phyloP scores from a whole-genome alignment of 2,113 vertebrate species.

The Enhydra lutris region DNA sequence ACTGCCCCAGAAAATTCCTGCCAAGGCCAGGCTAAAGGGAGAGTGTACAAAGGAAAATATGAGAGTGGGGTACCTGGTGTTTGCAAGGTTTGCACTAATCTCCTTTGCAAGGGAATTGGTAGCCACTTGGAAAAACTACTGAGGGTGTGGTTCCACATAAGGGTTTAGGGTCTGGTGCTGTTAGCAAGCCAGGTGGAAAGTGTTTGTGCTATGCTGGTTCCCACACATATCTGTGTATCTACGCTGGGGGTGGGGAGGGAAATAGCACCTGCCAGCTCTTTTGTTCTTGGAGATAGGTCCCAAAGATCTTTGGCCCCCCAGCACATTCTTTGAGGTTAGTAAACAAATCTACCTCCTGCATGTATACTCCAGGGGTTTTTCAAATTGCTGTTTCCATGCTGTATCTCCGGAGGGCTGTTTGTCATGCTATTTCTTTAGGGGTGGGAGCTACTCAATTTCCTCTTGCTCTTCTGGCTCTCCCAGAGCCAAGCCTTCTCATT shows the following conservation, averaged over 20 bases:
- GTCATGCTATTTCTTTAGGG: background rate
- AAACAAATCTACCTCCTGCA: background rate
- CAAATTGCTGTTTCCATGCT: background rate
- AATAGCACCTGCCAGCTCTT: background rate
- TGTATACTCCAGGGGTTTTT: background rate
- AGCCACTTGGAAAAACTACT: background rate
- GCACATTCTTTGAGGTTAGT: background rate
- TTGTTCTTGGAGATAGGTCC: background rate
- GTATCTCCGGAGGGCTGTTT: background rate
- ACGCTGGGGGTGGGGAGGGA: background rate
- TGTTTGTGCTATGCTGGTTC: background rate
- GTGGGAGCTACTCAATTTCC: background rate
- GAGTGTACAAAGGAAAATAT: background rate
- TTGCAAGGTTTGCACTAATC: background rate
- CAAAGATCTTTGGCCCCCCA: background rate
- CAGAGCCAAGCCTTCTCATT: background rate
- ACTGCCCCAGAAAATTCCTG: background rate
- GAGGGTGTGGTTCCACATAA: background rate
- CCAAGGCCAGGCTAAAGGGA: background rate
- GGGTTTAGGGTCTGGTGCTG: background rate
- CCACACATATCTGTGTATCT: background rate
- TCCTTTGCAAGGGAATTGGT: background rate
- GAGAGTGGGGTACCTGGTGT: background rate
- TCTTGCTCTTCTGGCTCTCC: background rate
- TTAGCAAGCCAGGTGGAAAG: background rate